Base-by-base conservation (phyloP, 2,113 vertebrate species). In the Pachyramphus minor region DNA sequence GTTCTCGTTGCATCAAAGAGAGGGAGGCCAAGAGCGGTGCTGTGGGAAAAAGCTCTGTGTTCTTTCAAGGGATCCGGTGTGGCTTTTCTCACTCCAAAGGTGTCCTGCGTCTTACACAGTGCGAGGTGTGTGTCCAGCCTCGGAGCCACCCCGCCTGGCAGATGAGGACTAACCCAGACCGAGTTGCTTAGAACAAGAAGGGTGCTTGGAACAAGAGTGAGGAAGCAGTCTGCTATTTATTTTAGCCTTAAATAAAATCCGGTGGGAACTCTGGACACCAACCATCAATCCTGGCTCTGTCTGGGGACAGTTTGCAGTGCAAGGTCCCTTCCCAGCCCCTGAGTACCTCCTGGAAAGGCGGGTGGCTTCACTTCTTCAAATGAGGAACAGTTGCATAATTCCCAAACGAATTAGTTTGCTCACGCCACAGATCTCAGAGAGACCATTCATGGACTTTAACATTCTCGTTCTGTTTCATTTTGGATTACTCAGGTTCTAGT, bases 181-280 rank as follows among this genome's bases (percentile, higher is more conserved):
- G 47, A 47, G 41, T 42, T 59, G 17, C 20, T 56, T 72, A 93
- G 96, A 98, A 97, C 97, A 96, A 93, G 97, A 78, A 97, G 17
- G 66, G 71, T 50, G 49, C 49, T 50, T 27, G 27, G 49, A 50
- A 50, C 24, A 50, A 97, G 97, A 98, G 90, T 58, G 90, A 97
- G 97, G 97, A 97, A 97, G 97, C 85, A 91, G 93, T 93, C 96
- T 97, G 97, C 97, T 49, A 0, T 52, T 56, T 80, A 22, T 77
- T 87, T 71, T 56, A 79, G 85, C 45, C 62, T 90, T 80, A n/a
- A 39, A 64, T 88, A 89, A 96, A 94, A 93, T 76, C 62, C 73
- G 89, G 75, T 85, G 35, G 42, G 94, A 78, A 73, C 66, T 95
- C 42, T 8, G 20, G 81, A 58, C 80, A 69, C 75, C 83, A 72